Evolutionary conservation across 2,888 invertebrate species (phyloP).

Genomic region (Tromatobia lineatoria): DNA sequence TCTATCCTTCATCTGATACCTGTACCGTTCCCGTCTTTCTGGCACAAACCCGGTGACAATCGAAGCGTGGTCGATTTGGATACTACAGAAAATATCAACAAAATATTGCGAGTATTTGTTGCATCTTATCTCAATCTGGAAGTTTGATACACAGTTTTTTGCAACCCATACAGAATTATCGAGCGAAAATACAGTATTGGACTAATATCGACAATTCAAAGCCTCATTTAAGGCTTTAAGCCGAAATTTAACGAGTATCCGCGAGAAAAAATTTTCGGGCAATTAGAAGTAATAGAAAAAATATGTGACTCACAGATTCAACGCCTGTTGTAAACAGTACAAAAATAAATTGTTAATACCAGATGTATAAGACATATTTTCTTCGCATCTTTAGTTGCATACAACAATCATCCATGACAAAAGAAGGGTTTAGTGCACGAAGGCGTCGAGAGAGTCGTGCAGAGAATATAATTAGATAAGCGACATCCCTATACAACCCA

Average conservation of each 20-base stretch:
- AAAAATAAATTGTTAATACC: background rate
- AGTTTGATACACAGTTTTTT: constrained; percentile 73
- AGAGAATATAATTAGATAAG: constrained; percentile 59
- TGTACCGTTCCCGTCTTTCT: constrained; percentile 95
- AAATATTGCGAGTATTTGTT: constrained; percentile 95
- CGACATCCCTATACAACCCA: constrained; percentile 20
- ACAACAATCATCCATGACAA: constrained; percentile 2
- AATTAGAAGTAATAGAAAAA: background rate
- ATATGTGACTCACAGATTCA: background rate
- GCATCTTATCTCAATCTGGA: constrained; percentile 92
- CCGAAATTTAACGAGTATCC: no score
- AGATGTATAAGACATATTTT: background rate
- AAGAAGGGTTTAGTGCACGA: background rate
- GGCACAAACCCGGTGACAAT: constrained; percentile 96
- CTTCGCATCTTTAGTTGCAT: constrained; percentile 3
- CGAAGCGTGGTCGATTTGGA: constrained; percentile 91
- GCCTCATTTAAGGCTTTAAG: no score
- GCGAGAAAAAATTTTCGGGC: no score
- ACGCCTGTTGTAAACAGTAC: background rate
- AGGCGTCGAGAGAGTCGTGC: constrained; percentile 25
- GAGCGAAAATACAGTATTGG: no score
- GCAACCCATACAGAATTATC: no score
- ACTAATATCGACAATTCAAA: no score
- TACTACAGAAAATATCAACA: constrained; percentile 95
- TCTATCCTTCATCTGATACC: constrained; percentile 97